Evolutionary conservation across 2,797 vertebrate species (phyloP).

Genomic region (Semaprochilodus insignis): DNA sequence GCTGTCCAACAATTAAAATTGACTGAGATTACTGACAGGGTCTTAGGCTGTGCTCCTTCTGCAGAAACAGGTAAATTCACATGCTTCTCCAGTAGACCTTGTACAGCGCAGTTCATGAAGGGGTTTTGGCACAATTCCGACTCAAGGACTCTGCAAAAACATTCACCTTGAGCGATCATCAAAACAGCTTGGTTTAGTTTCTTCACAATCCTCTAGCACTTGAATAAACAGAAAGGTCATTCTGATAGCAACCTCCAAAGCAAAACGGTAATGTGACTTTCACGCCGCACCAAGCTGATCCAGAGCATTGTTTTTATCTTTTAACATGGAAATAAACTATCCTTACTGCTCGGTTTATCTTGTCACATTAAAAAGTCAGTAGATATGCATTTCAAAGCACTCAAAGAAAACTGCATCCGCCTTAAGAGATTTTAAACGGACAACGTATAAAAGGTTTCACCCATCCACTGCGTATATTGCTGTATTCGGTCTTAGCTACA

Average conservation of each 20-base stretch:
- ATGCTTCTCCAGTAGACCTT: constrained; percentile 68
- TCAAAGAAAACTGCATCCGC: not conserved
- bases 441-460: not conserved
- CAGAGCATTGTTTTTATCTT: not conserved
- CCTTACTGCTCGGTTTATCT: not conserved
- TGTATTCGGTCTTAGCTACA: constrained; percentile 4
- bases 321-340: not conserved
- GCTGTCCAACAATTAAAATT: constrained; percentile 50
- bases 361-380: not conserved
- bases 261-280: constrained; percentile 19
- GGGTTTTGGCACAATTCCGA: constrained; percentile 79
- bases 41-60: constrained; percentile 64
- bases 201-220: constrained; percentile 44
- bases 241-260: constrained; percentile 51
- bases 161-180: constrained; percentile 75
- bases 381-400: constrained; percentile 24
- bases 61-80: constrained; percentile 65
- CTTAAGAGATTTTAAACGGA: not conserved
- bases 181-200: constrained; percentile 63
- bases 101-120: constrained; percentile 61
- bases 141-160: constrained; percentile 67
- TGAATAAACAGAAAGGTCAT: constrained; percentile 39
- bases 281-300: not conserved
- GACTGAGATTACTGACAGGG: constrained; percentile 23
- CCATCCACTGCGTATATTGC: not conserved